Base-by-base conservation (phyloP, 35 echinoderm and acorn worm species). In the Acanthaster planci region DNA sequence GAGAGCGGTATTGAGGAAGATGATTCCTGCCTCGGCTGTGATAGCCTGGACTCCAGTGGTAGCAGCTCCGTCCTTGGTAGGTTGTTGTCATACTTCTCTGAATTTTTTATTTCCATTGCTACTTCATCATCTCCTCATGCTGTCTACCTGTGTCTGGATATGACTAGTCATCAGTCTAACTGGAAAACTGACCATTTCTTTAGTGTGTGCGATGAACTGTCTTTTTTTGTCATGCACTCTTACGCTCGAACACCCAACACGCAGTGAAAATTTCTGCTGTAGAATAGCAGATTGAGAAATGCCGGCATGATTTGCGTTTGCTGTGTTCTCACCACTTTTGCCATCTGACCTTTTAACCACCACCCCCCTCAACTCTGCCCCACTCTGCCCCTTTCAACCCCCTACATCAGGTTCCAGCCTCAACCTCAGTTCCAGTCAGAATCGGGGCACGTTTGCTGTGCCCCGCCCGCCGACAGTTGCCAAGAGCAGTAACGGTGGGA, bases 1-100 rank as follows among this genome's bases (percentile, higher is more conserved):
- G 93, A 97, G 50, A 97, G 95, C 90, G 91, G 95, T 47, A 90
- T 93, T 38, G 91, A 93, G 42, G 94, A 97, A 39, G 95, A 97
- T 87, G 95, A 93, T 27, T 42, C 79, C 8, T 37, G 81, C 18
- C 86, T 84, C 38, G 87, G 76, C 5, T 90, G 90, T 57, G 88
- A 93, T 30, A 90, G 91, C 42, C 58, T 90, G 1, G 88, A 91
- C 44, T 93, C 84, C 37, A 93, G 87, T 42, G 67, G 60, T 31
- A 84, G 87, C 40, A 97, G 94, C 55, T 84, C 91, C 27, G 78
- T 89, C 7, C 37, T 97, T 4, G 95, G 90, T 93, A 88, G 93
- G 86, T 76, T 8, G 67, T 12, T 47, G n/a, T n/a, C 12, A 47
- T 6, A 47, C 4, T 6, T 47, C 42, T 47, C 42, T 6, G 12